Evolutionary conservation across 2,113 vertebrate genomes (phyloP), one percentile per base, ranked within the genome.

Genomic region (Poeciliopsis prolifica): DNA sequence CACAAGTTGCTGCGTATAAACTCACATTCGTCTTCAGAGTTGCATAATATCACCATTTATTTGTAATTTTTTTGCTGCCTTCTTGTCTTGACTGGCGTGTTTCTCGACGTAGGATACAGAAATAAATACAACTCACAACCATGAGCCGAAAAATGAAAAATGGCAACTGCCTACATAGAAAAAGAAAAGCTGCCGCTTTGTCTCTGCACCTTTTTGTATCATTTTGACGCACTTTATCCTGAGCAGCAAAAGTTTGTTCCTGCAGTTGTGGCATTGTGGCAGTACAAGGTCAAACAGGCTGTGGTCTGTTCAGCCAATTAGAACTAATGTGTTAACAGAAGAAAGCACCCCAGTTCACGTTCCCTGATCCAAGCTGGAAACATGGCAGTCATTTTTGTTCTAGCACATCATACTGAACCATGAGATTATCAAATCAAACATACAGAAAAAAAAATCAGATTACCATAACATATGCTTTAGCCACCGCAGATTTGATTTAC

Each of bases 391-490:
- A 70, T 9, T 67, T 76, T 48, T 67, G 72, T 73, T 83, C 72
- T 33, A 61, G 33, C 72, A 78, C 78, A 63, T 63, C 40, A 87
- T 79, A 83, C 76, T 77, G 33, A 78, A 70, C 68, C 77, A 68
- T 80, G 35, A 35, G 76, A 84, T 83, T 82, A 80, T 85, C 75
- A 80, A 83, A 85, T 88, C 83, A 83, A 79, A 79, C 30, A n/a
- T 19, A 69, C 63, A 72, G 74, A 83, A 64, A 0, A 26, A 71
- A 70, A 29, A 62, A 62, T 31, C 30, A 28, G 78, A 86, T 78
- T 71, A 65, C 35, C 19, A 72, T 77, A 79, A 37, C 85, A 84
- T 64, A 60, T 75, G 75, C 31, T 35, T 13, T 61, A 51, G 79
- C 68, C 67, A 48, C 70, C 51, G 26, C 69, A 72, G 64, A 76